Conservation (phyloP, 1,140 invertebrate genomes). For the Drosophila suzukii region DNA sequence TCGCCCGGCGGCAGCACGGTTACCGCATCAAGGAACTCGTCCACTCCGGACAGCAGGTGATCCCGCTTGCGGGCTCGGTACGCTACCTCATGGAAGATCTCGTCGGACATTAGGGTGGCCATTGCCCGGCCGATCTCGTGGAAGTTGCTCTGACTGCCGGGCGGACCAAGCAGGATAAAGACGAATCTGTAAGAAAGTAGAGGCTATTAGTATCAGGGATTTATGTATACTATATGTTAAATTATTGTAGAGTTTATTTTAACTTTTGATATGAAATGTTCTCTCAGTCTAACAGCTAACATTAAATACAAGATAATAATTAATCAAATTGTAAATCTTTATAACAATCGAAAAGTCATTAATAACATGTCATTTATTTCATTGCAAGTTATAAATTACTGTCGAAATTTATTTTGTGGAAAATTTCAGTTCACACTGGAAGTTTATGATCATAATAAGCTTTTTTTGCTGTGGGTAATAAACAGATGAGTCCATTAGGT, state of each 20-base stretch:
- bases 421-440: background rate
- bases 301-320: too few relatives aligned
- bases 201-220: background rate
- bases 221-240: too few relatives aligned
- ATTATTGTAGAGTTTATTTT: background rate
- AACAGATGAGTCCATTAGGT: too few relatives aligned
- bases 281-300: too few relatives aligned
- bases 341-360: background rate
- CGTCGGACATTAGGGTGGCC: slow-evolving; percentile 99
- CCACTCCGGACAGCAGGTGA: slow-evolving; percentile 97
- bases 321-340: background rate
- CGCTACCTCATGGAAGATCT: slow-evolving; percentile 99
- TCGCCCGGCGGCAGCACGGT: slow-evolving; percentile 99
- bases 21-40: slow-evolving; percentile 98
- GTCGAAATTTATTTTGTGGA: background rate
- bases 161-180: slow-evolving; percentile 96
- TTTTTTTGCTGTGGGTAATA: too few relatives aligned
- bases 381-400: background rate
- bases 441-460: background rate
- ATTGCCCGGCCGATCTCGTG: slow-evolving; percentile 99
- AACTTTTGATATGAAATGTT: too few relatives aligned
- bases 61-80: slow-evolving; percentile 97
- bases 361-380: background rate
- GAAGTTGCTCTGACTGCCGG: slow-evolving; percentile 91
- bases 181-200: slow-evolving; percentile 89